Evolutionary conservation across 2,888 invertebrate genomes (phyloP), one percentile per base, ranked within the genome.

Genomic region (Azorinus chamasolen): DNA sequence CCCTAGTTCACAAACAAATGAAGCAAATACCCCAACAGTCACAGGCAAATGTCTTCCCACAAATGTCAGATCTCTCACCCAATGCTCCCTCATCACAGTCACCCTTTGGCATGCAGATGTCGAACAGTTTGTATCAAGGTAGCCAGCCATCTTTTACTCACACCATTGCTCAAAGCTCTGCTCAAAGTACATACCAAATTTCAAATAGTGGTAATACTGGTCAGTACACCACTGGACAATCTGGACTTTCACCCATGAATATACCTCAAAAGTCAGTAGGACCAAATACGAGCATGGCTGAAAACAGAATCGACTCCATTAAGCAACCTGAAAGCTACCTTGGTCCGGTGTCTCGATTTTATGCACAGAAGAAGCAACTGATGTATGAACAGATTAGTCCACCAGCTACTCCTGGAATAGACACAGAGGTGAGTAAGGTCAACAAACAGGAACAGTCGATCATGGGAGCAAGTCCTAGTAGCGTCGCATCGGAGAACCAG

Each of bases 331-430:
- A 70, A 16, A 24, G 54, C 48, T 57, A 41, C 48, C 53, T 62
- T 54, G 70, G 62, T 20, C 70, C 62, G 10, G 32, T 55, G 0
- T 48, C 62, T 6, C 54, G 62, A 25, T 64, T 48, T 20, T 75
- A 59, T 22, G 16, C 50, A 1, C 58, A 68, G 10, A 75, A 62
- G 39, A 64, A 61, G 54, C 41, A 41, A 27, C 27, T 65, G 10
- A 45, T 68, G 50, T 78, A 78, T 64, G 78, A 78, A 55, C 72
- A 72, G 55, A 78, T 78, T 5, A 78, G 72, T 41, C 78, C 78
- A 10, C 78, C 78, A 24, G 72, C 61, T 10, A 78, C 78, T 3
- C 78, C 78, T 24, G 27, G 37, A 20, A 1, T 62, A 22, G 59
- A 59, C 16, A 59, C 18, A 32, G 32, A 32, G 32, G 32, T 32